Evolutionary conservation across 2,888 invertebrate genomes (phyloP), one percentile per base, ranked within the genome.

Genomic region (Operophtera brumata): DNA sequence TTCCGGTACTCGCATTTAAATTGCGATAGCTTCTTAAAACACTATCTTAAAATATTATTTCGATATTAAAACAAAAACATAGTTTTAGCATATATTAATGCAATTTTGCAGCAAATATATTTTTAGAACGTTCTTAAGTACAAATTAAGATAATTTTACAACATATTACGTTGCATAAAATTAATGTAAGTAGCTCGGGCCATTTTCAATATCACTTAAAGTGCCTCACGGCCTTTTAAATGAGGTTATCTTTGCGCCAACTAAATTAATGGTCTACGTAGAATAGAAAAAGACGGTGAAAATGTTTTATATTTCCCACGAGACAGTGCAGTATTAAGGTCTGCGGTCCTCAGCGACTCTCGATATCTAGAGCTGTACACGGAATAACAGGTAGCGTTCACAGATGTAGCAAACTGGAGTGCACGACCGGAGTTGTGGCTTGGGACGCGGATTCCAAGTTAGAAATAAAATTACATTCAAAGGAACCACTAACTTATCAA

Each of bases 361-460:
- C 65, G 72, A 71, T 76, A 77, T 77, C 71, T 78, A 69, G 74
- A 76, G 71, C 74, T 71, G 78, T 71, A 74, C 73, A 75, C 74
- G 75, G 71, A 79, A 77, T 77, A 75, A 79, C 78, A 78, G 74
- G 84, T 82, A 81, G 80, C 79, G 77, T 80, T 82, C 73, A 79
- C 78, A 84, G 80, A 82, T 80, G 73, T 73, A 78, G 82, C 78
- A 77, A 84, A 70, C 39, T 54, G 28, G 40, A 51, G 54, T 51
- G 53, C 46, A 56, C 48, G 51, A 53, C 66, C 34, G 34, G 10
- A 3, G 34, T 5, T 11, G 34, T 34, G 2, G n/a, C 34, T 34
- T 3, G n/a, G 34, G 7, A 20, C 20, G 2, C 20, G 20, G 20
- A 20, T 20, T 20, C 20, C 20, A 20, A 20, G 20, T 20, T 3